Conservation (phyloP, 2,888 invertebrate species). For the Diachrysia chrysitis region DNA sequence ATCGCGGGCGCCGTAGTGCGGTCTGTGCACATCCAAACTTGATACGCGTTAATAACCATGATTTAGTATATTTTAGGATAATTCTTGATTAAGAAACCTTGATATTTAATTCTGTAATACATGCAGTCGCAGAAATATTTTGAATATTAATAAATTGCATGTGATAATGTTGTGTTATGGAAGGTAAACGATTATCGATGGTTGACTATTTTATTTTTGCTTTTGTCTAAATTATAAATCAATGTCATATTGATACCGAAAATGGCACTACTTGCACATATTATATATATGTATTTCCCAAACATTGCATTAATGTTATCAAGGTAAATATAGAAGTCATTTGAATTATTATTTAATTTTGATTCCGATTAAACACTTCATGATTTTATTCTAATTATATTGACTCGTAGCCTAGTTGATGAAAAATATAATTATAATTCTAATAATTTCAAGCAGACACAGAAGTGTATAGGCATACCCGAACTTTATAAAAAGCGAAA, state of each 20-base stretch:
- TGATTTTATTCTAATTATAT: no score
- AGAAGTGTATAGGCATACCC: no score
- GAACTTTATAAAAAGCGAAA: no score
- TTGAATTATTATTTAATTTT: no score
- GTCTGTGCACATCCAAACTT: slow-evolving; percentile 79
- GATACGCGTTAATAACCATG: slow-evolving; percentile 64
- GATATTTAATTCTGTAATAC: slow-evolving; percentile 41
- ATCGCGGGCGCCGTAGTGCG: slow-evolving; percentile 77
- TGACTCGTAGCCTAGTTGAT: no score
- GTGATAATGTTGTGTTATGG: neutral
- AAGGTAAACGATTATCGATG: neutral
- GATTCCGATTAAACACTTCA: no score
- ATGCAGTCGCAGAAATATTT: slow-evolving; percentile 22
- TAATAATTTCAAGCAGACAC: no score
- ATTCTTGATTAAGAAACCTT: slow-evolving; percentile 44
- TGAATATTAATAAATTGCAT: slow-evolving; percentile 13
- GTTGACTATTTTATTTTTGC: neutral
- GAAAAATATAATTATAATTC: no score
- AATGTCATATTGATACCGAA: neutral
- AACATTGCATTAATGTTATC: neutral
- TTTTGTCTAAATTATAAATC: neutral
- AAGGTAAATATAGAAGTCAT: neutral
- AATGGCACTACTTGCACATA: neutral
- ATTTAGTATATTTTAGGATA: slow-evolving; percentile 42
- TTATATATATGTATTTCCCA: neutral